Evolutionary conservation across 2,113 vertebrate species (phyloP).

Genomic region (Sigmodon hispidus): DNA sequence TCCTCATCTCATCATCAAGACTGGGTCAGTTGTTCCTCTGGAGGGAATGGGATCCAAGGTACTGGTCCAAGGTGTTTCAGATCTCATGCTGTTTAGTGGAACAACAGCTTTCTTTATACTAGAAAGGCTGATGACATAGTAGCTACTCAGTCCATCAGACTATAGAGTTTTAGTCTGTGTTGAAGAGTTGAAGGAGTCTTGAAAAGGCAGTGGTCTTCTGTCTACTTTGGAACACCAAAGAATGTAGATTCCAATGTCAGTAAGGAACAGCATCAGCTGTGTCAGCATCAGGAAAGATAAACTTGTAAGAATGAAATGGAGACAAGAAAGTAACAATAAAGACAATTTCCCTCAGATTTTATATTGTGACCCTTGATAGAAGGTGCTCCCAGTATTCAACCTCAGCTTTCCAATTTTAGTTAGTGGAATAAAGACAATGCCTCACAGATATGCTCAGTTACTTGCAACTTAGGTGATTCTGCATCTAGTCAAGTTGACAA

Average conservation of each 20-base stretch:
- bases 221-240: neutral
- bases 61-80: too few relatives aligned
- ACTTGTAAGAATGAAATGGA: neutral
- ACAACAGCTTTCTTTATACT: neutral
- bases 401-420: neutral
- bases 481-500: neutral
- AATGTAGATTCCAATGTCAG: neutral
- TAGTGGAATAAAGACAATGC: neutral
- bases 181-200: neutral
- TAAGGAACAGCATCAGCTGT: neutral
- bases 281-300: neutral
- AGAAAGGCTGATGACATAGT: neutral
- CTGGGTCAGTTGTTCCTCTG: too few relatives aligned
- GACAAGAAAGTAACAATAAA: neutral
- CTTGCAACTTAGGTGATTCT: neutral
- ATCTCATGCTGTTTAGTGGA: too few relatives aligned
- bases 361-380: neutral
- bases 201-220: neutral
- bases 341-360: neutral
- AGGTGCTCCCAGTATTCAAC: neutral
- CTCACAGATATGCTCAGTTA: neutral
- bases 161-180: neutral
- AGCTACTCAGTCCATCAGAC: neutral
- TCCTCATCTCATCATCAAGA: too few relatives aligned
- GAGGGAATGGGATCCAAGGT: too few relatives aligned